A percentile compares a stretch with the other conserved stretches of the same genome.
These are phyloP conservation scores for Morbakka virulenta DNA, from an alignment of 30 jellyfish, hydroid and myxozoan species.

Conservation along the genomic window DNA sequence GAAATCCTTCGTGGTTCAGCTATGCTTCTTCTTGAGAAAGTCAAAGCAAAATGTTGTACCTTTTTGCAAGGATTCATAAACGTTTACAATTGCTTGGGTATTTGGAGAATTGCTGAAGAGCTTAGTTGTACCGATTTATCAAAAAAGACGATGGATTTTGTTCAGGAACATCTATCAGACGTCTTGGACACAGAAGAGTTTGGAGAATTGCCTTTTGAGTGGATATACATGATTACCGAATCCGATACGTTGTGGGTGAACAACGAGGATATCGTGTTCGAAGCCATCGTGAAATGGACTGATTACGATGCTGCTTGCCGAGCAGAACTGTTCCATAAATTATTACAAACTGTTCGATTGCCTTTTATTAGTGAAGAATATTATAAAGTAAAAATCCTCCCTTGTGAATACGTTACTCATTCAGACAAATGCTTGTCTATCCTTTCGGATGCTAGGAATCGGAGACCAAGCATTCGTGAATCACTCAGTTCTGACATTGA, in stretches of 20 bases:
- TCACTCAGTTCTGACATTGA: neutral
- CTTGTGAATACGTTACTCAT: neutral
- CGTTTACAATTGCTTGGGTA: conserved; percentile 65
- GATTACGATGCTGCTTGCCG: conserved; percentile 39
- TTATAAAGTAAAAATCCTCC: neutral
- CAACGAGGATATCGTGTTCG: conserved; percentile 62
- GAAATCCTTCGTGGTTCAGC: conserved; percentile 87
- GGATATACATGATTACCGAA: conserved; percentile 25
- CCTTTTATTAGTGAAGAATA: conserved; percentile 70
- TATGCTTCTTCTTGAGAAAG: conserved; percentile 61
- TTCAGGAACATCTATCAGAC: conserved; percentile 57
- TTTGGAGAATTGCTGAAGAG: conserved; percentile 73
- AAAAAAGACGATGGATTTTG: conserved; percentile 47
- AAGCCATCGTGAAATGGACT: conserved; percentile 65
- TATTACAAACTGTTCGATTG: conserved; percentile 60
- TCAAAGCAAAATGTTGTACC: conserved; percentile 62
- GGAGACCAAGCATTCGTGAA: conserved; percentile 9
- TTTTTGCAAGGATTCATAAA: conserved; percentile 55
- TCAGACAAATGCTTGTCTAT: conserved; percentile 5
- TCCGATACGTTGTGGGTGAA: conserved; percentile 71
- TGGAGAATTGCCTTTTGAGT: conserved; percentile 46
- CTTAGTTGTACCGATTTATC: conserved; percentile 57
- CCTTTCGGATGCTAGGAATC: conserved; percentile 25
- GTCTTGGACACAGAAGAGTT: conserved; percentile 57
- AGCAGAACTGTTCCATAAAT: conserved; percentile 17